Conservation (phyloP, 2,797 vertebrate species). For the Adelosebastes latens region DNA sequence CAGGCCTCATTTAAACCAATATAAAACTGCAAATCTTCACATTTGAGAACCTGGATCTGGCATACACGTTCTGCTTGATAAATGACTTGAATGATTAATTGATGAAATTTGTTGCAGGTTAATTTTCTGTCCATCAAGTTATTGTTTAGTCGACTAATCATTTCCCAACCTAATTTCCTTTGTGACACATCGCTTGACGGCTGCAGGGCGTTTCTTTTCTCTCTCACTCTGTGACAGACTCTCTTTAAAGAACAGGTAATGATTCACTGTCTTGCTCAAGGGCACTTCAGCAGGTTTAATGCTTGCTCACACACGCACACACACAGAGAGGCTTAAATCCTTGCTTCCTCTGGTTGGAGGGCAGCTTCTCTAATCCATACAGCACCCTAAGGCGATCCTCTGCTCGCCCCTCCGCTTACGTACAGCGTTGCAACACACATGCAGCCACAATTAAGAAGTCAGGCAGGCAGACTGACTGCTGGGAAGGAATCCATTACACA, state of each 20-base stretch:
- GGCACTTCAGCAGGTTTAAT: slow-evolving; percentile 32
- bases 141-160: slow-evolving; percentile 17
- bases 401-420: slow-evolving; percentile 26
- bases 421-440: slow-evolving; percentile 55
- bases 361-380: slow-evolving; percentile 46
- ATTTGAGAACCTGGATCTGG: not conserved
- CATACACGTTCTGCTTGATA: slow-evolving; percentile 11
- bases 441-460: slow-evolving; percentile 80
- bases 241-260: slow-evolving; percentile 27
- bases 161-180: slow-evolving; percentile 9
- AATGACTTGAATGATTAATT: slow-evolving; percentile 18
- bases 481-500: slow-evolving; percentile 87
- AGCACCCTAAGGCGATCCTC: slow-evolving; percentile 41
- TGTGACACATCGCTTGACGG: slow-evolving; percentile 20
- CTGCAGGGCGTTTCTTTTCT: slow-evolving; percentile 19
- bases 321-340: slow-evolving; percentile 8
- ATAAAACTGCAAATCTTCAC: not conserved
- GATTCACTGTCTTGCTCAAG: slow-evolving; percentile 48
- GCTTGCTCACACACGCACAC: not conserved
- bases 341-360: slow-evolving; percentile 27
- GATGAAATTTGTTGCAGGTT: not conserved
- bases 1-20: not conserved
- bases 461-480: slow-evolving; percentile 72
- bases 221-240: slow-evolving; percentile 11
- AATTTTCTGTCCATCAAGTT: slow-evolving; percentile 18